Evolutionary conservation across 2,113 vertebrate genomes (phyloP).

Genomic region (Naja naja): DNA sequence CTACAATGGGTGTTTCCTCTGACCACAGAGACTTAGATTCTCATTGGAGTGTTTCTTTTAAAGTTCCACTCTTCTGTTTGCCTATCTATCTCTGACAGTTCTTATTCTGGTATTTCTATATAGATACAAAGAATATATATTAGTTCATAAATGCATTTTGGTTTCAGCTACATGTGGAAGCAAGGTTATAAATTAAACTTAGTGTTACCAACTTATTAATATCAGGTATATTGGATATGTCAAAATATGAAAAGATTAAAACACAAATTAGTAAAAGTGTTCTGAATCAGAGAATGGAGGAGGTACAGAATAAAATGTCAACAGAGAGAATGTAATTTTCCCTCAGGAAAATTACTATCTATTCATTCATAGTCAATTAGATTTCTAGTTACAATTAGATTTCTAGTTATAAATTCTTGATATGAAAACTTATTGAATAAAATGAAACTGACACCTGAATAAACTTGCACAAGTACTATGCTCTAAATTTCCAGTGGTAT

Average conservation of each 20-base stretch:
- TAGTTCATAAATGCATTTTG: background rate
- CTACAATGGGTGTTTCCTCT: background rate
- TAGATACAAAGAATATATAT: slow-evolving; percentile 9
- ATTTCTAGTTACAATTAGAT: background rate
- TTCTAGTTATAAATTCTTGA: background rate
- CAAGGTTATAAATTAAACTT: slow-evolving; percentile 2
- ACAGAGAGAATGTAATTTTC: background rate
- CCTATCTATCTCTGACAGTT: background rate
- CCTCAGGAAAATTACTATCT: background rate
- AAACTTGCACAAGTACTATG: background rate
- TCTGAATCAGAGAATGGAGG: background rate
- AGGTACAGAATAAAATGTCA: background rate
- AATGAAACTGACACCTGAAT: background rate
- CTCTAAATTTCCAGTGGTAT: background rate
- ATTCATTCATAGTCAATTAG: background rate
- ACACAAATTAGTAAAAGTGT: slow-evolving; percentile 16
- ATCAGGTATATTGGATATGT: slow-evolving; percentile 14
- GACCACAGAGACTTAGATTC: background rate
- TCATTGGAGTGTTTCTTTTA: background rate
- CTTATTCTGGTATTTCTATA: background rate
- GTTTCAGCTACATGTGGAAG: background rate
- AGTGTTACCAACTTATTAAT: background rate
- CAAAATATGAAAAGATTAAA: slow-evolving; percentile 16
- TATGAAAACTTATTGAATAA: background rate
- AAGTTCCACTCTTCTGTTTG: background rate